phyloP scores from a whole-genome alignment of 2,888 invertebrate species.

The Barypeithes pellucidus region DNA sequence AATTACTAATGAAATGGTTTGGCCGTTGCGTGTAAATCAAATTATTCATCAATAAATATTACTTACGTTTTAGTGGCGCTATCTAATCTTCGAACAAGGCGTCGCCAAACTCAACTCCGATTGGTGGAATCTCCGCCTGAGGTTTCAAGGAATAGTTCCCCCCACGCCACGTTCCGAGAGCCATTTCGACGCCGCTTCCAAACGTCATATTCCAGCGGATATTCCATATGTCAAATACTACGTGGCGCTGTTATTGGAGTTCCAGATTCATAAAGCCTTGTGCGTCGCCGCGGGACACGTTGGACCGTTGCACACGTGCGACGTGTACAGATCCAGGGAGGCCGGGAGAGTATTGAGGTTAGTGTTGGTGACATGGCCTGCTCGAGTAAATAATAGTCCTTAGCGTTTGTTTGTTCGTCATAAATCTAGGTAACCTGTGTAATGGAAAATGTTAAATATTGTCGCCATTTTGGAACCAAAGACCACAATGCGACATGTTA shows the following conservation, averaged over 20 bases:
- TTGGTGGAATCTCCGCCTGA: conserved; percentile 84
- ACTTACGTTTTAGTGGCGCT: conserved; percentile 79
- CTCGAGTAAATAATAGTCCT: no score
- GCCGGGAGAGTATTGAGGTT: conserved; percentile 85
- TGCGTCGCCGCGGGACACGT: conserved; percentile 82
- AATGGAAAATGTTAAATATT: no score
- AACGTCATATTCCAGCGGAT: conserved; percentile 87
- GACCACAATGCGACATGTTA: no score
- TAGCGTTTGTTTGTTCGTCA: no score
- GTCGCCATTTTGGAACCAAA: no score
- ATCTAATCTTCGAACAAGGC: conserved; percentile 84
- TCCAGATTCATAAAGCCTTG: conserved; percentile 87
- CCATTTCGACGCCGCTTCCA: conserved; percentile 89
- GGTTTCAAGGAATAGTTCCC: conserved; percentile 84
- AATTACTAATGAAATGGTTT: no score
- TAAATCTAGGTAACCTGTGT: no score
- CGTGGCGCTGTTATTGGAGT: conserved; percentile 86
- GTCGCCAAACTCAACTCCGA: conserved; percentile 80
- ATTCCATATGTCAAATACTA: conserved; percentile 85
- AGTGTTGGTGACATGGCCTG: background rate
- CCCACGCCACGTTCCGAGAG: conserved; percentile 79
- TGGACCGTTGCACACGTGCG: conserved; percentile 86
- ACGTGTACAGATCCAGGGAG: conserved; percentile 85
- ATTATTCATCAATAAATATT: no score
- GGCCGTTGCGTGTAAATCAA: no score